Conservation (phyloP, 2,113 vertebrate genomes). For the Rhodinocichla rosea region DNA sequence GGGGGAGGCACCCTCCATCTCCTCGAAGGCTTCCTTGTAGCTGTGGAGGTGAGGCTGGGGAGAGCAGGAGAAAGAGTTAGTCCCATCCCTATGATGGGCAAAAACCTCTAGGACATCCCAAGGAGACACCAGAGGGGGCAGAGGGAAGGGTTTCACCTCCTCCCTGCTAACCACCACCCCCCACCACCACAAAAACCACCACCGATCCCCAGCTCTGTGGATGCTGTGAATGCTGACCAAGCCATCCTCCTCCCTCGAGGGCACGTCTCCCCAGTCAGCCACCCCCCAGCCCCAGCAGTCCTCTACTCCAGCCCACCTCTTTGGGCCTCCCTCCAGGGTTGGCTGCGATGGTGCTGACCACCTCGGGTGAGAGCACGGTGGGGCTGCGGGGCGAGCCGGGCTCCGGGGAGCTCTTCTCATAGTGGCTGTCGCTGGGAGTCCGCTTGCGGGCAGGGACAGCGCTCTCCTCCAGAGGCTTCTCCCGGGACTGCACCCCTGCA, state of each 20-base stretch:
- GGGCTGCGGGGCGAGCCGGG: conserved; percentile 75
- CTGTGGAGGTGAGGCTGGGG: conserved; percentile 93
- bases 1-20: conserved; percentile 81
- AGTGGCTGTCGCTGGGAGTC: conserved; percentile 83
- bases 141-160: neutral
- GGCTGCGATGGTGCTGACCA: conserved; percentile 90
- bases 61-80: conserved; percentile 17
- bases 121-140: neutral
- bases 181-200: neutral
- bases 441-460: conserved; percentile 67
- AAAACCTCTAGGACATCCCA: neutral
- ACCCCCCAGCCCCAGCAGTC: neutral
- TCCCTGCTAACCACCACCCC: neutral
- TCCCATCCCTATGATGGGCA: neutral
- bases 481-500: conserved; percentile 82
- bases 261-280: neutral
- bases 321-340: conserved; percentile 97
- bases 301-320: conserved; percentile 78
- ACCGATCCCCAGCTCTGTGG: neutral
- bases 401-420: conserved; percentile 74
- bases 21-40: conserved; percentile 97
- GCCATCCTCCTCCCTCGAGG: neutral
- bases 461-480: conserved; percentile 74
- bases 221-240: neutral
- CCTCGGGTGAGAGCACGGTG: conserved; percentile 88